phyloP scores from a whole-genome alignment of 2,797 vertebrate species.

The Sciaenops ocellatus region DNA sequence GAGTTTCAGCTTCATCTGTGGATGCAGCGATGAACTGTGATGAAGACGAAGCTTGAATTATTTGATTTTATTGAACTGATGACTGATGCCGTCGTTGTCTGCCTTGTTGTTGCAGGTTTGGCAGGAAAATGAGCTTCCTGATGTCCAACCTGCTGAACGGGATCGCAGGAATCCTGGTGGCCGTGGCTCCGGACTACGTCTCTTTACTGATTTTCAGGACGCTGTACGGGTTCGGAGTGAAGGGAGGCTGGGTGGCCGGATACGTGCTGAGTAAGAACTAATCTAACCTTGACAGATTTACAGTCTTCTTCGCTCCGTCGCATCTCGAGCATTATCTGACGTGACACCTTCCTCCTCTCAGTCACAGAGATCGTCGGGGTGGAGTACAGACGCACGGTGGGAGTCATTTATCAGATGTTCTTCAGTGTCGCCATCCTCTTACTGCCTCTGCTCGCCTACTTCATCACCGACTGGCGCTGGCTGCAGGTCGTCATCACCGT shows the following conservation, averaged over 20 bases:
- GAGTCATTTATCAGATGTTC: slow-evolving; percentile 93
- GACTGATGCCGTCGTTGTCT: no score
- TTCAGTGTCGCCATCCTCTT: slow-evolving; percentile 94
- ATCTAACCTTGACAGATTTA: not conserved
- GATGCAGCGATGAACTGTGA: no score
- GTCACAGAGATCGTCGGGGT: slow-evolving; percentile 97
- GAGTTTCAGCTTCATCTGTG: no score
- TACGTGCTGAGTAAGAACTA: slow-evolving; percentile 92
- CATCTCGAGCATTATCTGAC: accelerated
- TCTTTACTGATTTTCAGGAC: slow-evolving; percentile 92
- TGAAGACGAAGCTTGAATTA: no score
- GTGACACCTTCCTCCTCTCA: slow-evolving; percentile 54
- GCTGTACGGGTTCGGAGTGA: slow-evolving; percentile 92
- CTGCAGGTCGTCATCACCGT: slow-evolving; percentile 91
- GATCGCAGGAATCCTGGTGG: slow-evolving; percentile 90
- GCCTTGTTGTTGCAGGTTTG: slow-evolving; percentile 84
- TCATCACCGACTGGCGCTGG: slow-evolving; percentile 92
- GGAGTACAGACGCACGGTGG: slow-evolving; percentile 91
- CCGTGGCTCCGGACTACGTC: slow-evolving; percentile 90
- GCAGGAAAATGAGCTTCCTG: slow-evolving; percentile 91
- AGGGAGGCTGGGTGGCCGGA: slow-evolving; percentile 94
- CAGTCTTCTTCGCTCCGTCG: not conserved
- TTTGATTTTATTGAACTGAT: no score
- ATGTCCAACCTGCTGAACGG: slow-evolving; percentile 90
- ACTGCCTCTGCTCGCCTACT: slow-evolving; percentile 94